Base-by-base conservation (phyloP, 2,888 invertebrate species). In the Parapristionchus giblindavisi region DNA sequence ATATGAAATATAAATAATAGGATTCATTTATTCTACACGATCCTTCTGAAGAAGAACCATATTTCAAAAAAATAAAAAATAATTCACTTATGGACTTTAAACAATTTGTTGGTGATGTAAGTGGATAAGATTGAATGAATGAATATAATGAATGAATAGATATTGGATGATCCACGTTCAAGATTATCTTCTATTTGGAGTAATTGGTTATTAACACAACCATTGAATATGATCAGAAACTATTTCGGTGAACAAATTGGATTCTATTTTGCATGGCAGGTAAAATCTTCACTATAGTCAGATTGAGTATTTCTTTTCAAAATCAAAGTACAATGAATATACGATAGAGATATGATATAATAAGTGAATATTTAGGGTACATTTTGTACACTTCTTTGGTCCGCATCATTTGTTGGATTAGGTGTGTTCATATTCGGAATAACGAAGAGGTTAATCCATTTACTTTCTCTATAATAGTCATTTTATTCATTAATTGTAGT, bases 191-290 rank as follows among this genome's bases (percentile, higher is more conserved):
- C 85, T 1, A 85, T 86, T 6, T 89, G 89, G 89, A 80, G 85
- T 2, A 82, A 80, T 71, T 80, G 87, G 65, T 86, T 34, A 54
- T 88, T 88, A 77, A 89, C 86, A 75, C 89, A 89, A 77, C 89
- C 89, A 29, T 73, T 89, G 63, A 88, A 88, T 87, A 88, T 87
- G 77, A 88, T 89, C 14, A 80, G 89, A 24, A 88, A 90, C 79
- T 90, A 90, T 79, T 90, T 90, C 82, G 90, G 90, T 6, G 89
- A 90, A 79, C 89, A 89, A 79, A 89, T 90, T 77, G 89, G 88
- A 0, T 87, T 90, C 48, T 90, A 90, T 79, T 90, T 90, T 82
- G 90, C 90, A 2, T 90, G 90, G 90, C 87, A 88, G 17, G 73
- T 73, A 0, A 24, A 6, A 32, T 60, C 17, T 60, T 17, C 21